Conservation (phyloP, 2,113 vertebrate genomes). For the Clupea harengus region DNA sequence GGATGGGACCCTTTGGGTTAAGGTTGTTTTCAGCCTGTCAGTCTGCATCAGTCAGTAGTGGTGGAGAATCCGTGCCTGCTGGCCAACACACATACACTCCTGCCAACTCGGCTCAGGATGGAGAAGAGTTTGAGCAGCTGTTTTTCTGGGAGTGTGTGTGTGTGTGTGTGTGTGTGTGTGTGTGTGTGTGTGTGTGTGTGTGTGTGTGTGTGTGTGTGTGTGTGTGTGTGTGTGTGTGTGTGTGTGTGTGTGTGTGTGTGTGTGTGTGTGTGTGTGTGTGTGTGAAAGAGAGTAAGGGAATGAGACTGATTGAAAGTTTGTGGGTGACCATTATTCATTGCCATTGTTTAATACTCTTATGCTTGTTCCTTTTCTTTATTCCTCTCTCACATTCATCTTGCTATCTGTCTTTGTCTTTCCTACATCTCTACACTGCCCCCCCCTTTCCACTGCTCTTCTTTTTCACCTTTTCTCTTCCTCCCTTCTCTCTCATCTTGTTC, state of each 20-base stretch:
- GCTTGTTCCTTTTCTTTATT: background rate
- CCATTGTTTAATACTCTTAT: too few species aligned
- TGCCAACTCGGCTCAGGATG: background rate
- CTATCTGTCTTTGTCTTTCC: background rate
- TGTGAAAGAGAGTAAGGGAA: background rate
- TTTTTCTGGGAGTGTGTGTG: background rate
- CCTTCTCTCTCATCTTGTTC: background rate
- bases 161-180: background rate
- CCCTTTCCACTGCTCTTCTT: background rate
- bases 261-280: background rate
- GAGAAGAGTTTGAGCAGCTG: background rate
- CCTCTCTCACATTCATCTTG: too few species aligned
- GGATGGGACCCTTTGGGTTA: background rate
- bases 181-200: slow-evolving; percentile 11
- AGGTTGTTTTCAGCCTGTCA: background rate
- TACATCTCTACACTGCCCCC: background rate
- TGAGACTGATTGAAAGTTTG: slow-evolving; percentile 13
- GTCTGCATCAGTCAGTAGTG: background rate
- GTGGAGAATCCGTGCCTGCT: background rate
- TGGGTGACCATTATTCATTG: background rate
- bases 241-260: background rate
- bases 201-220: background rate
- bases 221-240: too few species aligned
- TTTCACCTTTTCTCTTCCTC: background rate
- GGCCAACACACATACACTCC: background rate